These are phyloP conservation scores for Petromus typicus DNA, from an alignment of 2,113 vertebrate species.

Conservation along the genomic window DNA sequence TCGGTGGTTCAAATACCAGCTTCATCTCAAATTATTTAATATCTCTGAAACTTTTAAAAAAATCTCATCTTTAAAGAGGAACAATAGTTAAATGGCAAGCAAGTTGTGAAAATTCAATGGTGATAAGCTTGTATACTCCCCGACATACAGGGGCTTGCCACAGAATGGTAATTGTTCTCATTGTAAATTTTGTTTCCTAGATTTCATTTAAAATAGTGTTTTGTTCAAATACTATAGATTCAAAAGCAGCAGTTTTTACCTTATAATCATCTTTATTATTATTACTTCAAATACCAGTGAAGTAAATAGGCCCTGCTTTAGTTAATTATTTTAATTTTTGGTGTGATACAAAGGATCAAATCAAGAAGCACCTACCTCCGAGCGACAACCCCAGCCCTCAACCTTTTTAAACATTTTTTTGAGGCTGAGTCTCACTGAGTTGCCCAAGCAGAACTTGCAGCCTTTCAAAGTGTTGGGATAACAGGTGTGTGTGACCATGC, in stretches of 20 bases:
- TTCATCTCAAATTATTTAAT: background rate
- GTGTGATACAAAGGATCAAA: background rate
- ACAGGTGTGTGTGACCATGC: background rate
- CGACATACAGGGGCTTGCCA: background rate
- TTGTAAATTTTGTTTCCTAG: background rate
- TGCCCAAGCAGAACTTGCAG: background rate
- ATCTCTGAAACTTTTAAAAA: background rate
- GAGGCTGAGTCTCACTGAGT: background rate
- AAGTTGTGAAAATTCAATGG: background rate
- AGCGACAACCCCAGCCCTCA: background rate
- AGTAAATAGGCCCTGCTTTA: background rate
- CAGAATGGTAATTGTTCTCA: background rate
- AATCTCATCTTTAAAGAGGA: background rate
- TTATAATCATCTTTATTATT: background rate
- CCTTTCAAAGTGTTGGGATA: background rate
- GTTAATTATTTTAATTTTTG: background rate
- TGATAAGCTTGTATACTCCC: background rate
- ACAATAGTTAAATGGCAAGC: background rate
- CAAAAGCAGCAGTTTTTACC: background rate
- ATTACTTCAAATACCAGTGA: background rate
- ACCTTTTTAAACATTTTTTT: background rate
- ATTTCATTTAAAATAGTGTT: slow-evolving; percentile 32
- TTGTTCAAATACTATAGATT: slow-evolving; percentile 5
- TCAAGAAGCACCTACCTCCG: background rate
- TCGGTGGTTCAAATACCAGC: background rate